These are phyloP conservation scores for Zaprionus ornatus DNA, from an alignment of 1,140 invertebrate genomes.

Conservation along the genomic window DNA sequence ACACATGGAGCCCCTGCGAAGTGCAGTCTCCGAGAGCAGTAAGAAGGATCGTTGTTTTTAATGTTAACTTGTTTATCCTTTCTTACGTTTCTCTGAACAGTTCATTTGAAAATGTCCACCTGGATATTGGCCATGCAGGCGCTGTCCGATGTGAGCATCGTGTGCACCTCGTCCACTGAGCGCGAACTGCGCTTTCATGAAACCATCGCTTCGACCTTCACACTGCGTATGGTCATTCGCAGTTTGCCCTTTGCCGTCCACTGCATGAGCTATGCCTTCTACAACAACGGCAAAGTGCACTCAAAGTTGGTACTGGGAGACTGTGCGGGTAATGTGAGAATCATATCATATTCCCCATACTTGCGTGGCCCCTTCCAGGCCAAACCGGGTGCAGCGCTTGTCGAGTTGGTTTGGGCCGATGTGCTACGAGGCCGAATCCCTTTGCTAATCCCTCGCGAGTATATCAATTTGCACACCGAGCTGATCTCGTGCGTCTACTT, in stretches of 20 bases:
- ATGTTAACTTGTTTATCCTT: background rate
- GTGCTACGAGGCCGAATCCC: conserved; percentile 84
- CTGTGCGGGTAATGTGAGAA: conserved; percentile 86
- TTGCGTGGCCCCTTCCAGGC: conserved; percentile 88
- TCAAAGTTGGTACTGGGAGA: conserved; percentile 88
- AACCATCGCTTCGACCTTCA: conserved; percentile 88
- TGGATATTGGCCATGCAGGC: conserved; percentile 88
- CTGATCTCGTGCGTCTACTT: conserved; percentile 88
- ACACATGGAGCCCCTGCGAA: conserved; percentile 86
- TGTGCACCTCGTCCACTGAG: conserved; percentile 88
- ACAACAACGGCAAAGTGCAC: conserved; percentile 85
- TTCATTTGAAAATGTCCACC: conserved; percentile 85
- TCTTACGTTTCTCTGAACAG: conserved; percentile 13
- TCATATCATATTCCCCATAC: conserved; percentile 86
- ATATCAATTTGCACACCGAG: conserved; percentile 86
- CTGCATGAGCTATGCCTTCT: conserved; percentile 87
- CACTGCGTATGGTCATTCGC: conserved; percentile 86
- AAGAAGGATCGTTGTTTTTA: conserved; percentile 66
- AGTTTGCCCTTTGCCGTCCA: conserved; percentile 85
- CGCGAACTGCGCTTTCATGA: conserved; percentile 90
- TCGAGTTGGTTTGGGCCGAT: conserved; percentile 85
- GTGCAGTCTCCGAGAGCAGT: conserved; percentile 86
- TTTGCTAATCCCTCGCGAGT: conserved; percentile 84
- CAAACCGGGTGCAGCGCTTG: conserved; percentile 85
- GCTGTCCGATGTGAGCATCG: conserved; percentile 88